Percentiles rank a stretch among this genome's conserved stretches.
phyloP scores from a whole-genome alignment of 2,888 invertebrate genomes.

The Erebia aethiops region DNA sequence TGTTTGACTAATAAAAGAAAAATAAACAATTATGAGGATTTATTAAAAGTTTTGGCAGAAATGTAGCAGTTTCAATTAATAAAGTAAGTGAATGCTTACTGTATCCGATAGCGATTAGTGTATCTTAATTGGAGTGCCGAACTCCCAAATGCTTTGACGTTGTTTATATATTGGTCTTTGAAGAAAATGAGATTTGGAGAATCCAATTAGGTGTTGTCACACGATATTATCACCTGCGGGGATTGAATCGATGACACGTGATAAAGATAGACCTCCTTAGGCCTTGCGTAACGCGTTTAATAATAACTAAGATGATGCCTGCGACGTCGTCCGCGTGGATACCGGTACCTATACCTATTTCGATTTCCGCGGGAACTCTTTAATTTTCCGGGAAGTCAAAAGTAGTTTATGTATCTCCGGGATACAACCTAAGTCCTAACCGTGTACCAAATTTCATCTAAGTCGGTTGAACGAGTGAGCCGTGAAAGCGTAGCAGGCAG shows the following conservation, averaged over 20 bases:
- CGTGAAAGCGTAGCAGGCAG: no score
- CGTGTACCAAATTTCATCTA: no score
- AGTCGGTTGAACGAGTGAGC: no score
- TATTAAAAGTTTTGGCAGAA: neutral
- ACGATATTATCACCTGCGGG: constrained; percentile 43
- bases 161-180: constrained; percentile 54
- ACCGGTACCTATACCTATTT: no score
- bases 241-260: constrained; percentile 34
- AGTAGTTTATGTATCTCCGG: no score
- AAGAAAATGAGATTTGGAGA: constrained; percentile 53
- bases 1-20: neutral
- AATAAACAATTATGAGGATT: neutral
- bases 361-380: no score
- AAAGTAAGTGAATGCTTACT: neutral
- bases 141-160: constrained; percentile 23
- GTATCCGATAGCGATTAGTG: neutral
- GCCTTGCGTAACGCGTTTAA: neutral
- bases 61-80: neutral
- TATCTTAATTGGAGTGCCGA: constrained; percentile 3
- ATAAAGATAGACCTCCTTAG: neutral
- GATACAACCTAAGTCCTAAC: no score
- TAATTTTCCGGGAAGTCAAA: no score
- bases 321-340: no score
- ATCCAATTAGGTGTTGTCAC: constrained; percentile 51
- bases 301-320: no score